These are phyloP conservation scores for Archegozetes longisetosus DNA, from an alignment of 1,140 invertebrate species.

Conservation along the genomic window DNA sequence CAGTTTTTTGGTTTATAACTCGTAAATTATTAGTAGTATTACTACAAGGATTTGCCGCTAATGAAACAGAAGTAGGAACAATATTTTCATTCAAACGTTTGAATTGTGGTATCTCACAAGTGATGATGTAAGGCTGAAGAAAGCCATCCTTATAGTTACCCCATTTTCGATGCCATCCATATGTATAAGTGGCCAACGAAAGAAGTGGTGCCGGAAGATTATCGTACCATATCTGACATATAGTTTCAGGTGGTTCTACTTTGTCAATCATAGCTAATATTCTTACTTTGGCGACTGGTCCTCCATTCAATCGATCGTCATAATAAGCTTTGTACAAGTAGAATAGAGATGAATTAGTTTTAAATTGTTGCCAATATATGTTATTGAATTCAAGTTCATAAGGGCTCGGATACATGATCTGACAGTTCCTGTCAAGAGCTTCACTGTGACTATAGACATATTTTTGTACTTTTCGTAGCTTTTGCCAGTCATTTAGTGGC, in stretches of 20 bases:
- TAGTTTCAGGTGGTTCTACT: slow-evolving; percentile 61
- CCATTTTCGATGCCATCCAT: slow-evolving; percentile 86
- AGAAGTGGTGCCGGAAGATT: slow-evolving; percentile 58
- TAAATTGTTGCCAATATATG: slow-evolving; percentile 69
- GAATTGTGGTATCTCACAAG: slow-evolving; percentile 52
- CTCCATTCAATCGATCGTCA: slow-evolving; percentile 55
- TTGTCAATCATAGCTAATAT: slow-evolving; percentile 80
- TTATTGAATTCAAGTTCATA: slow-evolving; percentile 65
- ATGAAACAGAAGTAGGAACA: slow-evolving; percentile 66
- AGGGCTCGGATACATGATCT: slow-evolving; percentile 60
- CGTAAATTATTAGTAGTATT: slow-evolving; percentile 68
- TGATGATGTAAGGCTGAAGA: slow-evolving; percentile 75
- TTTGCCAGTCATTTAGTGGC: slow-evolving; percentile 21
- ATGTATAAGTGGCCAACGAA: slow-evolving; percentile 58
- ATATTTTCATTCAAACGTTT: slow-evolving; percentile 19
- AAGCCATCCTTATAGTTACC: slow-evolving; percentile 82
- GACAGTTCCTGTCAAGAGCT: slow-evolving; percentile 41
- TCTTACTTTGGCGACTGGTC: slow-evolving; percentile 58
- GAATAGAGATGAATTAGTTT: slow-evolving; percentile 62
- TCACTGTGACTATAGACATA: slow-evolving; percentile 17
- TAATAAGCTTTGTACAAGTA: slow-evolving; percentile 77
- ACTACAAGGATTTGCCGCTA: slow-evolving; percentile 69
- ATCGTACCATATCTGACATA: slow-evolving; percentile 81
- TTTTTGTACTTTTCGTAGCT: slow-evolving; percentile 8
- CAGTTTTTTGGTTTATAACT: slow-evolving; percentile 52